phyloP scores from a whole-genome alignment of 2,888 invertebrate genomes.

The Troides helena region DNA sequence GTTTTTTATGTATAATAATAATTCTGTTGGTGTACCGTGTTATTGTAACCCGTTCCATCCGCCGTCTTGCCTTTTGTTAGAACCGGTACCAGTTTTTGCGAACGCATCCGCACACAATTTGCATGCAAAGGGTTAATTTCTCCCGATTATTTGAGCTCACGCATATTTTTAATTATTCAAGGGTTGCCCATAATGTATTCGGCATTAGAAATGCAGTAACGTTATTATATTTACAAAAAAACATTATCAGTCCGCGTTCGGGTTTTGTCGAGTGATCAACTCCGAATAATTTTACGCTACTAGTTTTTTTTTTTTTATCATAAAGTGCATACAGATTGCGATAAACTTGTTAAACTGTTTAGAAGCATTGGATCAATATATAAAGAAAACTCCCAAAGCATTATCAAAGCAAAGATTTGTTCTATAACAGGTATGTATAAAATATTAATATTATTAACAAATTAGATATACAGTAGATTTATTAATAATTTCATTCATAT shows the following conservation, averaged over 20 bases:
- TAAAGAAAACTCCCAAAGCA: too few relatives aligned
- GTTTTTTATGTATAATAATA: neutral
- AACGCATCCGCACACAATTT: conserved; percentile 64
- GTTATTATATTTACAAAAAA: conserved; percentile 49
- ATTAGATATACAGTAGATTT: too few relatives aligned
- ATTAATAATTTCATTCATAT: too few relatives aligned
- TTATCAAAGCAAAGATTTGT: too few relatives aligned
- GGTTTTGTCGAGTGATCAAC: conserved; percentile 59
- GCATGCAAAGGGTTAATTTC: conserved; percentile 78
- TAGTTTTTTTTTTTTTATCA: neutral
- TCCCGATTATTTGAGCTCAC: conserved; percentile 75
- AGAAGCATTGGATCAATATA: too few relatives aligned
- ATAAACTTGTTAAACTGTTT: too few relatives aligned
- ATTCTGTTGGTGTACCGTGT: neutral
- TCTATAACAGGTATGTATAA: too few relatives aligned
- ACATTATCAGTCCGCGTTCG: conserved; percentile 62
- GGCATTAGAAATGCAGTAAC: conserved; percentile 58
- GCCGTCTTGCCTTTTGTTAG: conserved; percentile 38
- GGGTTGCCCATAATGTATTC: conserved; percentile 72
- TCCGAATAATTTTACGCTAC: conserved; percentile 19
- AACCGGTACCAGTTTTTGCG: conserved; percentile 63
- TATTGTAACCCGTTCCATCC: neutral
- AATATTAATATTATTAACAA: too few relatives aligned
- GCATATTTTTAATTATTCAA: conserved; percentile 80
- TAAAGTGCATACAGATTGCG: too few relatives aligned